Evolutionary conservation across 1,140 invertebrate species (phyloP), one percentile per base, ranked within the genome.

Genomic region (Trachymyrmex septentrionalis): DNA sequence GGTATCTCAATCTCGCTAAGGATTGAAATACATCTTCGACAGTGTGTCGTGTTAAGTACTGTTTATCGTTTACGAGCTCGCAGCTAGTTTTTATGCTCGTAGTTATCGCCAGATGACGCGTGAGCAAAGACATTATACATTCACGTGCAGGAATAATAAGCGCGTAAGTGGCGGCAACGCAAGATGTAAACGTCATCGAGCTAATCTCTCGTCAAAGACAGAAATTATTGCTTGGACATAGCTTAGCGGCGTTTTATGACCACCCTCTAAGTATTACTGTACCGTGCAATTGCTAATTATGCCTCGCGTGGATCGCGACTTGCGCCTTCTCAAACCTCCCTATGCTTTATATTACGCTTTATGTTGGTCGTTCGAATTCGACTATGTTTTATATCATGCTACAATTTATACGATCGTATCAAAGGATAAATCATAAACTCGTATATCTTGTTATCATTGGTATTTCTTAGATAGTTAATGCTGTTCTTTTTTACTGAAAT

Each of bases 341-440:
- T n/a, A 21, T 19, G 38, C 21, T 27, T 81, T 21, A 61, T 38
- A 30, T 72, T 71, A 69, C 34, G 27, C n/a, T n/a, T n/a, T 38
- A 27, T 14, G 5, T 71, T 30, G 24, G 19, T 4, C 21, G 7
- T 24, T 14, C 24, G 24, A 57, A 1, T 19, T 44, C 9, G n/a
- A 75, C 14, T 61, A 10, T 10, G 38, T 82, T 82, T 72, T 75
- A 84, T 73, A 75, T 63, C 55, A 19, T 27, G 53, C 24, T 7
- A 24, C 63, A 84, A 84, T 84, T 84, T 82, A 73, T 84, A 84
- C 24, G 38, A 84, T 75, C 27, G 19, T 34, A 24, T 61, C 12
- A 3, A 2, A 75, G 30, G n/a, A 73, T 63, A 82, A 72, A 50
- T 73, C 38, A 61, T 50, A 2, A 67, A 67, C n/a, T n/a, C n/a